These are phyloP conservation scores for Kradibia gibbosae DNA, from an alignment of 1,140 invertebrate genomes.

Conservation along the genomic window DNA sequence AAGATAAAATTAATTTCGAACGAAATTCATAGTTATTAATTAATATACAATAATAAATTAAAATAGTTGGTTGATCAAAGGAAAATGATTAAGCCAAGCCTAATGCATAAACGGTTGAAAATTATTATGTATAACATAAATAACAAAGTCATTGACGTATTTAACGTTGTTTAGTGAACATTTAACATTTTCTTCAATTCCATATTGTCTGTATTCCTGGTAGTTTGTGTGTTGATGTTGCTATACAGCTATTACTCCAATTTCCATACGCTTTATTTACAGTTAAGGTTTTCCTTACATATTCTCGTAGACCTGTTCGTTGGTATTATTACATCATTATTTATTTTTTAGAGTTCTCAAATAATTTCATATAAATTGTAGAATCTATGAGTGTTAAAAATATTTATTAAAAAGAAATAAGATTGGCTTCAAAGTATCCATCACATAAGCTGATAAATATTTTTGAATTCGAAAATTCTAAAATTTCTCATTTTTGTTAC, in stretches of 20 bases:
- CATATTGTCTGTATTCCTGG: conserved; percentile 31
- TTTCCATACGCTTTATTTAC: conserved; percentile 50
- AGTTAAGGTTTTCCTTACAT: conserved; percentile 51
- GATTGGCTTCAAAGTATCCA: conserved; percentile 21
- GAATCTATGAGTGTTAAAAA: conserved; percentile 29
- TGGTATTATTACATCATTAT: conserved; percentile 52
- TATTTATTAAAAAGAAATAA: conserved; percentile 34
- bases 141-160: conserved; percentile 31
- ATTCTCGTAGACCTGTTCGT: conserved; percentile 51
- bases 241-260: conserved; percentile 41
- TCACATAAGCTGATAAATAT: conserved; percentile 9
- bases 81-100: conserved; percentile 36
- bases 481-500: conserved; percentile 34
- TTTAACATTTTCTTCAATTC: conserved; percentile 40
- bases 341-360: conserved; percentile 23
- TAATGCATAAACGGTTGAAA: conserved; percentile 42
- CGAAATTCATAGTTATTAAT: conserved; percentile 38
- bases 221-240: conserved; percentile 26
- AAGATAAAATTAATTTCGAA: conserved; percentile 32
- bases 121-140: conserved; percentile 47
- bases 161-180: conserved; percentile 31
- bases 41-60: conserved; percentile 46
- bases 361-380: conserved; percentile 26
- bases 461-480: conserved; percentile 16
- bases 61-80: conserved; percentile 40